Base-by-base conservation (phyloP, 2,797 vertebrate genomes). In the Micrastur ruficollis region DNA sequence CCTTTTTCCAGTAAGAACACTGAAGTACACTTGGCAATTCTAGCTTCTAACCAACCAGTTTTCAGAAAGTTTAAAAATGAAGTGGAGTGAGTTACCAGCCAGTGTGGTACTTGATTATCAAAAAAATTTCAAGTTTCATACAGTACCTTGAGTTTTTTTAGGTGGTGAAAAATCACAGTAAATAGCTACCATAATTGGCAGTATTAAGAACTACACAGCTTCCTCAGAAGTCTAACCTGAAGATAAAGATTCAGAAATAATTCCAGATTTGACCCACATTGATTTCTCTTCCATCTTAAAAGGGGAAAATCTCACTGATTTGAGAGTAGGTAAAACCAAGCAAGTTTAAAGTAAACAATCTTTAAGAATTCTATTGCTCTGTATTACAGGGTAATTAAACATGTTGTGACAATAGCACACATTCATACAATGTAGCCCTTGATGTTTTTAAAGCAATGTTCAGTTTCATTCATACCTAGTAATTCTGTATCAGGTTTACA, bases 341-440 rank as follows among this genome's bases (percentile, higher is more conserved):
- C 46, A 76, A 81, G 44, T 84, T 81, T 76, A 55, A 79, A 74
- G n/a, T 81, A 86, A 84, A 70, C 8, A 9, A 78, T 26, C 9
- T 63, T 89, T 6, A 58, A 52, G 59, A 89, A 49, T 70, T 79
- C 58, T 95, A 66, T 52, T 89, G 62, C 81, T 89, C 14, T 83
- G 32, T 89, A 80, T 85, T 92, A 81, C 36, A 86, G 63, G 25
- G 47, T 91, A 72, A 31, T 84, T 68, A 71, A 76, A n/a, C 66
- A 83, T 10, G 80, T 46, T 61, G 71, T 87, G 78, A 91, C 32
- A 90, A 40, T 1, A 86, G 67, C 74, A 89, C 62, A 83, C 53
- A 74, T 76, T 89, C 50, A 76, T 66, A 74, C 32, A 72, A 1
- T 66, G 46, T 93, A 97, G 94, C 94, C 95, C 91, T 96, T 96